A percentile compares a stretch with the other conserved stretches of the same genome.
These are phyloP conservation scores for Silurus meridionalis DNA, from an alignment of 2,113 vertebrate genomes.

Conservation along the genomic window DNA sequence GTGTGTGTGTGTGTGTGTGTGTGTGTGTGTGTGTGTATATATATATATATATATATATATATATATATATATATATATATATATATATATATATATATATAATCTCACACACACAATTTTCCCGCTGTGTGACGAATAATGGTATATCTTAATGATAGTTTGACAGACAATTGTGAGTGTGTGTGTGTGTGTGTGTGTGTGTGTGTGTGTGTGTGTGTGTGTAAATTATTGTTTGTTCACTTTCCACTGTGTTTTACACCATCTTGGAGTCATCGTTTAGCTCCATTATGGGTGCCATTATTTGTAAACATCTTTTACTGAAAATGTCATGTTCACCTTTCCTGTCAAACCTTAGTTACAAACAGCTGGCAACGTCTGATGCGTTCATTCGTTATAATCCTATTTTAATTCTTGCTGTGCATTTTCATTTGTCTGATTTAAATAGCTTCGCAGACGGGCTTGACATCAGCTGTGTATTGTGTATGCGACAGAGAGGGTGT, in stretches of 20 bases:
- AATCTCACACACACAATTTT: too few species aligned
- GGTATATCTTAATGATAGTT: too few species aligned
- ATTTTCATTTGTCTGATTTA: background rate
- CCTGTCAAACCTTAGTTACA: background rate
- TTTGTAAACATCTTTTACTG: background rate
- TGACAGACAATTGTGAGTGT: too few species aligned
- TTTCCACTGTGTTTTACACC: background rate
- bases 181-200: background rate
- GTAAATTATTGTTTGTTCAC: background rate
- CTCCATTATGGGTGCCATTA: background rate
- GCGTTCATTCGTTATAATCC: background rate
- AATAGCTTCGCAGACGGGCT: background rate
- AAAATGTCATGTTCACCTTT: background rate
- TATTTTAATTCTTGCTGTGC: background rate
- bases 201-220: slow-evolving; percentile 1
- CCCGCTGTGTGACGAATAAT: too few species aligned
- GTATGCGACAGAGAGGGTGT: background rate
- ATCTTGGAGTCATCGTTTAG: background rate
- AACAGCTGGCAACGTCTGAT: background rate
- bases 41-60: background rate
- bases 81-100: too few species aligned
- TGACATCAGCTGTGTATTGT: slow-evolving; percentile 6
- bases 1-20: slow-evolving; percentile 4
- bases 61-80: too few species aligned
- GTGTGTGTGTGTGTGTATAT: background rate